Evolutionary conservation across 1,140 invertebrate species (phyloP).

Genomic region (Cydia pomonella): DNA sequence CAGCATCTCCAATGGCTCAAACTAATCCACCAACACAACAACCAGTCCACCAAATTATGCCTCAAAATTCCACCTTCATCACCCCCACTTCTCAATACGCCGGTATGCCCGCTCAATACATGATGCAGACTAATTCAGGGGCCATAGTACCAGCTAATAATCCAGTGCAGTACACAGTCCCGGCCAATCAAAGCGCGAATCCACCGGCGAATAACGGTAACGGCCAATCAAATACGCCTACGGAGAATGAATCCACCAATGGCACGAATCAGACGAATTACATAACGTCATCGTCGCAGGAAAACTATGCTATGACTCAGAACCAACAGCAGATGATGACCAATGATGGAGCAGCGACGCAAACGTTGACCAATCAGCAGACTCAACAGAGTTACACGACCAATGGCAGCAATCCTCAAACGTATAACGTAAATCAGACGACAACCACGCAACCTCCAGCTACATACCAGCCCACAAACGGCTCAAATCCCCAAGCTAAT

Average conservation of each 20-base stretch:
- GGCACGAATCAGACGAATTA: constrained; percentile 65
- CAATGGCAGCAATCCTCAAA: constrained; percentile 55
- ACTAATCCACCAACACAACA: constrained; percentile 52
- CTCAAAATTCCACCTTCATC: constrained; percentile 60
- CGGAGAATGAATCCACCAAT: constrained; percentile 57
- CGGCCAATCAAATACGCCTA: constrained; percentile 48
- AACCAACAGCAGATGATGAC: constrained; percentile 63
- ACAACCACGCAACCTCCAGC: constrained; percentile 54
- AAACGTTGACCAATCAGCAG: constrained; percentile 50
- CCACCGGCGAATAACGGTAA: constrained; percentile 55
- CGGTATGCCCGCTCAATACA: constrained; percentile 64
- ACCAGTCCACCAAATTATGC: constrained; percentile 63
- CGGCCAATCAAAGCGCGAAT: constrained; percentile 50
- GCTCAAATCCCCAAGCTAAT: constrained; percentile 49
- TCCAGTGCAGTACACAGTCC: constrained; percentile 63
- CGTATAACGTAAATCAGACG: constrained; percentile 55
- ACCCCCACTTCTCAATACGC: constrained; percentile 66
- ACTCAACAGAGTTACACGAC: constrained; percentile 54
- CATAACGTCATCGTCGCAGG: constrained; percentile 67
- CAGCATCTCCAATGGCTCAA: constrained; percentile 55
- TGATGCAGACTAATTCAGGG: constrained; percentile 64
- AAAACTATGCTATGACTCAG: constrained; percentile 53
- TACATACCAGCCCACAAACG: constrained; percentile 57
- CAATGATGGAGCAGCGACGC: constrained; percentile 51
- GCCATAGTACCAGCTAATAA: constrained; percentile 57